These are phyloP conservation scores for Tinamus major DNA, from an alignment of 2,797 vertebrate species.

Conservation along the genomic window DNA sequence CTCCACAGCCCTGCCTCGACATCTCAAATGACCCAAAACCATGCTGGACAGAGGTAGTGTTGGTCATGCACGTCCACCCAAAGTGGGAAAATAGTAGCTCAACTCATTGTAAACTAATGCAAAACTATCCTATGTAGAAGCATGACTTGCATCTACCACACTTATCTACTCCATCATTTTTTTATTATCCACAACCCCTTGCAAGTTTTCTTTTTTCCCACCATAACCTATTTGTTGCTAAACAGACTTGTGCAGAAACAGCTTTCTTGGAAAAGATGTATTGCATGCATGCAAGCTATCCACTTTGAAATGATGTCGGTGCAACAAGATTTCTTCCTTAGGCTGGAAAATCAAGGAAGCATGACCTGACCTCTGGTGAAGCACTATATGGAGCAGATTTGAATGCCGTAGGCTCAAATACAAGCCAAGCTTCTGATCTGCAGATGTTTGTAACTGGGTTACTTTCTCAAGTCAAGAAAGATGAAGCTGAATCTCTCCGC, in stretches of 20 bases:
- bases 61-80: background rate
- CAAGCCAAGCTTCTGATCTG: background rate
- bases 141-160: background rate
- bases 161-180: background rate
- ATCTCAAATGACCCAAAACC: background rate
- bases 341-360: background rate
- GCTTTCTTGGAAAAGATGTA: background rate
- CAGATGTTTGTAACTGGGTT: background rate
- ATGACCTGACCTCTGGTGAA: background rate
- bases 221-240: background rate
- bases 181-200: background rate
- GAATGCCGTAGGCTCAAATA: background rate
- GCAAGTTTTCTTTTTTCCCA: background rate
- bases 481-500: background rate
- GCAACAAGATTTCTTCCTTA: background rate
- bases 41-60: background rate
- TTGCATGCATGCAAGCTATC: background rate
- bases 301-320: background rate
- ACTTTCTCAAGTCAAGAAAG: background rate
- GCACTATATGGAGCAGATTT: no score
- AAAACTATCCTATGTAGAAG: background rate
- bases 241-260: background rate
- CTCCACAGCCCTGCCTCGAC: fast-evolving
- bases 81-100: background rate
- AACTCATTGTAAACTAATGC: background rate